Evolutionary conservation across 1,140 invertebrate species (phyloP), one percentile per base, ranked within the genome.

Genomic region (Macrotrachela quadricornifera): DNA sequence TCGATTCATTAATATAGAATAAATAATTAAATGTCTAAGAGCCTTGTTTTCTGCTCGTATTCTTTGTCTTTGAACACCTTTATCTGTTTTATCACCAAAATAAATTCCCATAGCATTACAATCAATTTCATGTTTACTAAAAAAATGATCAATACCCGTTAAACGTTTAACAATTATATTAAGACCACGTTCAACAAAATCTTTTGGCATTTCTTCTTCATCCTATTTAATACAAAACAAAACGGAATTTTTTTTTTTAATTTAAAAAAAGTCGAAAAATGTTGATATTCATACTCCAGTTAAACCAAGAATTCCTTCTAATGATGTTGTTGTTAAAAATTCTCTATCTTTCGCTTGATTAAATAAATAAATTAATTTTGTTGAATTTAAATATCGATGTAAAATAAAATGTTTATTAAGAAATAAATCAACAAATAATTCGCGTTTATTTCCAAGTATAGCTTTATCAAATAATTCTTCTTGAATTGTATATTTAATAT

Each of bases 351-450:
- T 58, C 16, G 62, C 61, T 54, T 62, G 64, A 38, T 64, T 63
- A 61, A 68, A 71, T 15, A 73, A 51, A n/a, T 61, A 52, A 15
- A 61, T 62, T 4, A 71, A 56, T 21, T 65, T 56, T 46, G 62
- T 58, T 59, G 66, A 57, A 57, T 66, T 64, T 1, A 72, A 52
- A 49, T 64, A 71, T 50, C 66, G 62, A 49, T 68, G 68, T 36
- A 72, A 57, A 53, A 61, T 58, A 51, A 71, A 65, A n/a, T 68
- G 67, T 48, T 68, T 62, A 40, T 67, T 61, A n/a, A 73, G 52
- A 53, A 73, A 72, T n/a, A 72, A 55, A 40, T 69, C 69, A 0
- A 73, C 64, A 58, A 73, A 73, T 38, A 63, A 63, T 60, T 73
- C 70, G 30, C 70, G 61, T 41, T 69, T 61, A 16, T 61, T 60